phyloP scores from a whole-genome alignment of 2,888 invertebrate species.

The Theodoxus fluviatilis region DNA sequence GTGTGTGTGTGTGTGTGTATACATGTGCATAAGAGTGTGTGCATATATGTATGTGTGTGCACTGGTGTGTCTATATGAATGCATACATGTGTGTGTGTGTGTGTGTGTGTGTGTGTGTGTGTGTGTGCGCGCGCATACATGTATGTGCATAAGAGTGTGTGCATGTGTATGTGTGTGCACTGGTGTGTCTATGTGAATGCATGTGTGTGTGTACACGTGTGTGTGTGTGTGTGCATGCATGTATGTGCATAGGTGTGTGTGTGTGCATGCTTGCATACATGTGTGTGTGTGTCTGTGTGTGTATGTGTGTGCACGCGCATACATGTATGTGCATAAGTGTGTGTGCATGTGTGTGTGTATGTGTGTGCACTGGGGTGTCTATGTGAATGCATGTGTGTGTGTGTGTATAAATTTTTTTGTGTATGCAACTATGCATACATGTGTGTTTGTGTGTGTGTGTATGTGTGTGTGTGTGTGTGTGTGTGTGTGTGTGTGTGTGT shows the following conservation, averaged over 20 bases:
- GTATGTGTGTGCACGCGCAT: neutral
- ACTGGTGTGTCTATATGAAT: neutral
- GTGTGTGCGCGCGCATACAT: neutral
- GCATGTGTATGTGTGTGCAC: neutral
- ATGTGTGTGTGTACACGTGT: neutral
- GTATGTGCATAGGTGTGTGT: neutral
- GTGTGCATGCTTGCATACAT: neutral
- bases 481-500: conserved; percentile 15
- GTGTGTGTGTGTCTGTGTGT: neutral
- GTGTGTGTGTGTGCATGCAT: neutral
- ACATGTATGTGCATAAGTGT: neutral
- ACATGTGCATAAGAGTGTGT: neutral
- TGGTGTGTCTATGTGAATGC: neutral
- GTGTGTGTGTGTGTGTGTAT: neutral
- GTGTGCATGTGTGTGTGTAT: neutral
- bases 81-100: neutral
- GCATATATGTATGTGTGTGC: neutral
- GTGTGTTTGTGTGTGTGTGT: too few relatives aligned
- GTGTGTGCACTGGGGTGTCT: neutral
- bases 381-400: conserved; percentile 10
- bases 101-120: conserved; percentile 13
- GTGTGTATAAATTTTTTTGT: too few relatives aligned
- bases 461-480: conserved; percentile 6
- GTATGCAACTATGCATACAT: too few relatives aligned
- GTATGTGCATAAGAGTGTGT: neutral